Percentiles rank a stretch among this genome's conserved stretches.
These are phyloP conservation scores for Folsomia candida DNA, from an alignment of 2,888 invertebrate species.

Conservation along the genomic window DNA sequence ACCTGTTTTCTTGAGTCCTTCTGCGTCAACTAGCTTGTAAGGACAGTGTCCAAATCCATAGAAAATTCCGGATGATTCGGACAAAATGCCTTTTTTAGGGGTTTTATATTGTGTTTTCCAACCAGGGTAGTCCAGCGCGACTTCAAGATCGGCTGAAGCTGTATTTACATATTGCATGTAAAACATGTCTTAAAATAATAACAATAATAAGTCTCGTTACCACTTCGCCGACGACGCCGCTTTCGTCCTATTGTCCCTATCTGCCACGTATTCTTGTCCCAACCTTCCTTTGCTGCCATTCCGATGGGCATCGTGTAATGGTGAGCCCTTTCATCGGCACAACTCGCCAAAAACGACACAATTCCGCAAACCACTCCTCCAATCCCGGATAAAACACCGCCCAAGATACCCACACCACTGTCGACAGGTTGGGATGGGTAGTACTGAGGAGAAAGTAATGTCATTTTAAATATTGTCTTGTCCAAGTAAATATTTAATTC, in stretches of 20 bases:
- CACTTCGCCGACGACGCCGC: too few relatives aligned
- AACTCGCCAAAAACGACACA: background rate
- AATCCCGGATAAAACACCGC: background rate
- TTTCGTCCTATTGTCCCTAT: background rate
- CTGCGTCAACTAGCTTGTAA: background rate
- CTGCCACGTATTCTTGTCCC: background rate
- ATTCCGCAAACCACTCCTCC: background rate
- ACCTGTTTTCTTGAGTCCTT: background rate
- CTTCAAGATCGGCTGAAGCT: background rate
- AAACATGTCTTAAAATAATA: too few relatives aligned
- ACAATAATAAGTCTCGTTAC: too few relatives aligned
- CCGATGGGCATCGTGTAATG: background rate
- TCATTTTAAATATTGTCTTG: too few relatives aligned
- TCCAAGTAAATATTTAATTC: too few relatives aligned
- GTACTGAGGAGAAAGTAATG: too few relatives aligned
- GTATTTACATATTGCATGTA: too few relatives aligned
- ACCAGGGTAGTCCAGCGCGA: background rate
- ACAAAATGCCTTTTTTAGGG: background rate
- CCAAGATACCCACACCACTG: background rate
- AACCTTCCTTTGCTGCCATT: background rate
- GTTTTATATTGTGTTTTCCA: background rate
- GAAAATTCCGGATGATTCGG: background rate
- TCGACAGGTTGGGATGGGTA: background rate
- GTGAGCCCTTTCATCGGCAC: background rate
- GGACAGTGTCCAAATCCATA: conserved; percentile 4